Conservation (phyloP, 2,888 invertebrate genomes). For the Pediacus dermestoides region DNA sequence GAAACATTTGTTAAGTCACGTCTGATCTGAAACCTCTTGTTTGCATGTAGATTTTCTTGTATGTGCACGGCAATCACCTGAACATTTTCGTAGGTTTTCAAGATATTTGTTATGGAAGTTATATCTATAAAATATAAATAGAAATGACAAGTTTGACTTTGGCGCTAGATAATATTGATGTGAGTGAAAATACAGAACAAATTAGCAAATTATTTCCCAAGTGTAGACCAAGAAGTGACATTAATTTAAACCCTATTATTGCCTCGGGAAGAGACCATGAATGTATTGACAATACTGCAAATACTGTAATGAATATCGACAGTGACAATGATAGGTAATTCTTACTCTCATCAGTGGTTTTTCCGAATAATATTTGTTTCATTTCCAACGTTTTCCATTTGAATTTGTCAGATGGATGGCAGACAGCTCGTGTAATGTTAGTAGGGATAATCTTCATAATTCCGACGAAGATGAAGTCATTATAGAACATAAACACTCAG, state of each 20-base stretch:
- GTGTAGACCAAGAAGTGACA: constrained; percentile 71
- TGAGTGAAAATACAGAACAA: constrained; percentile 62
- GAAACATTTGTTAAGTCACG: neutral
- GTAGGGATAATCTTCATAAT: constrained; percentile 48
- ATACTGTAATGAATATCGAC: constrained; percentile 53
- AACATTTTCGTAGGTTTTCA: constrained; percentile 29
- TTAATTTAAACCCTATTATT: constrained; percentile 55
- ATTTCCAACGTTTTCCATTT: neutral
- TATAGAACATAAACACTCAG: constrained; percentile 52
- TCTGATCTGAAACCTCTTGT: too few species aligned
- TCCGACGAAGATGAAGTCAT: constrained; percentile 55
- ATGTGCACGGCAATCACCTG: constrained; percentile 3
- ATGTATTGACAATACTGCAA: constrained; percentile 47
- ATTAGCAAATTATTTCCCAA: constrained; percentile 83
- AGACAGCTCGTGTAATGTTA: constrained; percentile 47
- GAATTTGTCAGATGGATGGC: constrained; percentile 45
- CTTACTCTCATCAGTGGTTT: too few species aligned
- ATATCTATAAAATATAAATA: constrained; percentile 31
- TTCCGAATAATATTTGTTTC: neutral
- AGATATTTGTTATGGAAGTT: constrained; percentile 27
- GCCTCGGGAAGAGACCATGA: constrained; percentile 46
- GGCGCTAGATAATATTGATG: constrained; percentile 50
- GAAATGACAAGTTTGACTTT: constrained; percentile 51
- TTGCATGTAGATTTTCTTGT: too few species aligned
- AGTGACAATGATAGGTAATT: constrained; percentile 48